Percentiles rank a stretch among this genome's conserved stretches.
These are phyloP conservation scores for Andrena trimmerana DNA, from an alignment of 2,888 invertebrate genomes.

Conservation along the genomic window DNA sequence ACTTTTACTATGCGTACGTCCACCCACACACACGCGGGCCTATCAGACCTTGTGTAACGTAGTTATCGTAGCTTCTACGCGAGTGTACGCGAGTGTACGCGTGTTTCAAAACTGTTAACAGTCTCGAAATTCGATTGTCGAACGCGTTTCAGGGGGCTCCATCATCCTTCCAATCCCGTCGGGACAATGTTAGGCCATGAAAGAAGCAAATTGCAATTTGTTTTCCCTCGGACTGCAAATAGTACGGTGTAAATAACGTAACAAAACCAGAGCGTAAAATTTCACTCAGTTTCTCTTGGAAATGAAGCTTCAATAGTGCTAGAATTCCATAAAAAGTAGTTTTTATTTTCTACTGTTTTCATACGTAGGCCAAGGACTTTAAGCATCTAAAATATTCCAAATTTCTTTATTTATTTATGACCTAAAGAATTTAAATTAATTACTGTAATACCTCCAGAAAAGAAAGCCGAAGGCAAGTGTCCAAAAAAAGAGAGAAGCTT, in stretches of 20 bases:
- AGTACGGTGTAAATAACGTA: neutral
- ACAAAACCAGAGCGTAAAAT: no score
- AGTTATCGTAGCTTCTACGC: conserved; percentile 18
- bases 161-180: neutral
- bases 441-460: no score
- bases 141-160: neutral
- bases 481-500: no score
- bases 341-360: no score
- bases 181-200: neutral
- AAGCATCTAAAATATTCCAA: no score
- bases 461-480: no score
- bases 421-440: no score
- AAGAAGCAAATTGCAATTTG: neutral
- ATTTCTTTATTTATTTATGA: no score
- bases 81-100: neutral
- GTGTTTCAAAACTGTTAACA: conserved; percentile 24
- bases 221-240: neutral
- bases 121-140: conserved; percentile 43
- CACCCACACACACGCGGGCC: conserved; percentile 8
- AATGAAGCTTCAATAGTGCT: no score
- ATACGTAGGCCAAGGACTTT: no score
- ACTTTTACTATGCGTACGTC: conserved; percentile 39
- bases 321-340: no score
- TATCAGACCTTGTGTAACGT: conserved; percentile 32
- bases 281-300: no score